Conservation (phyloP, 1,140 invertebrate genomes). For the Macrosteles quadrilineatus region DNA sequence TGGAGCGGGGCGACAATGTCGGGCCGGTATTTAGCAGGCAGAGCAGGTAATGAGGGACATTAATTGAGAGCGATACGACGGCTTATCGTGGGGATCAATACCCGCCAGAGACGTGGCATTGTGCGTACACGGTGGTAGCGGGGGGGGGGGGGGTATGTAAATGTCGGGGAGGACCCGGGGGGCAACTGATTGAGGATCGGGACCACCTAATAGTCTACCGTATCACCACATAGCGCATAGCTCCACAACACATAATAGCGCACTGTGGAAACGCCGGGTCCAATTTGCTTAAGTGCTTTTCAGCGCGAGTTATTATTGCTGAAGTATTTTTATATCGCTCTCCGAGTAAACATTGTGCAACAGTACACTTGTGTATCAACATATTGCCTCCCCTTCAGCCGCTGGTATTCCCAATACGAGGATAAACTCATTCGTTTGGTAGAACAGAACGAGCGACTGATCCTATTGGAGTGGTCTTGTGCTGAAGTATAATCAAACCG, state of each 20-base stretch:
- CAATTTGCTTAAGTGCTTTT: conserved; percentile 17
- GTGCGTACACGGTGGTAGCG: conserved; percentile 6
- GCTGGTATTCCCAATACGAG: no score
- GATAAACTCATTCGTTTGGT: no score
- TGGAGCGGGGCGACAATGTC: background rate
- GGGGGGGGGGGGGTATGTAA: conserved; percentile 9
- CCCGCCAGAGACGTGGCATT: background rate
- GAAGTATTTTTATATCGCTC: conserved; percentile 9
- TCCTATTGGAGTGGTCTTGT: no score
- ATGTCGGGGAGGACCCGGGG: background rate
- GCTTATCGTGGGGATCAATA: conserved; percentile 4
- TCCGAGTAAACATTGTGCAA: background rate
- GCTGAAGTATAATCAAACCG: no score
- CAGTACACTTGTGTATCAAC: no score
- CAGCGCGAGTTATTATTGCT: background rate
- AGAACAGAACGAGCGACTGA: no score
- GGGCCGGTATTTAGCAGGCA: conserved; percentile 1
- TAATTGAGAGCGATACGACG: conserved; percentile 16
- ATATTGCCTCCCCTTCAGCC: no score
- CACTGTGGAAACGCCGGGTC: background rate
- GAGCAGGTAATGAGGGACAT: conserved; percentile 4
- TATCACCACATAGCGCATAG: background rate
- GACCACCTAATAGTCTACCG: conserved; percentile 8
- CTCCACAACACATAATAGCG: background rate
- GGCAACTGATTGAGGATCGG: conserved; percentile 3